A percentile compares a stretch with the other conserved stretches of the same genome.
phyloP scores from a whole-genome alignment of 2,888 invertebrate species.

The Drosophila greeni region DNA sequence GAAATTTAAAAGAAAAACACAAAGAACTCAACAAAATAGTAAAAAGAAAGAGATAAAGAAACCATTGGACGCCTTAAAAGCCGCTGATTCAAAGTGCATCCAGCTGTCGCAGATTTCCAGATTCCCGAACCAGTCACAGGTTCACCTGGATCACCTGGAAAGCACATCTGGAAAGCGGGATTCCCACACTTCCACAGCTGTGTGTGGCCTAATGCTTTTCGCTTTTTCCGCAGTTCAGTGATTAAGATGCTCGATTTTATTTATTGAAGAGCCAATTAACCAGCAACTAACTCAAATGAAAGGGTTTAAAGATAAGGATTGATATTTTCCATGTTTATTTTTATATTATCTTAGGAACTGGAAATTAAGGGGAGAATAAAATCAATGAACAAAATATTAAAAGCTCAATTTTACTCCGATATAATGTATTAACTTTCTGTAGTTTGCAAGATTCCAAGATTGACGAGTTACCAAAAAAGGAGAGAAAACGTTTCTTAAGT shows the following conservation, averaged over 20 bases:
- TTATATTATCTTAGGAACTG: no score
- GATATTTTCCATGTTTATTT: no score
- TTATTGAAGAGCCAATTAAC: not conserved
- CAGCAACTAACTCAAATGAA: not conserved
- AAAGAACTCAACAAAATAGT: not conserved
- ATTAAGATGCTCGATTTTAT: slow-evolving; percentile 4
- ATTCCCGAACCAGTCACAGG: not conserved
- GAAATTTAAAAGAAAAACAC: not conserved
- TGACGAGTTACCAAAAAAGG: not conserved
- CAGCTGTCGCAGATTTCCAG: slow-evolving; percentile 3
- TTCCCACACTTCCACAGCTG: slow-evolving; percentile 16
- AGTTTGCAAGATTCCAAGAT: not conserved
- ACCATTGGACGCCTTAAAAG: slow-evolving; percentile 6
- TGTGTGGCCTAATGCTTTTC: slow-evolving; percentile 4
- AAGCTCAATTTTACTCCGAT: not conserved
- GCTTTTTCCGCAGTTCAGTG: slow-evolving; percentile 17
- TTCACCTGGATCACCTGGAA: slow-evolving; percentile 7
- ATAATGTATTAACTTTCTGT: not conserved
- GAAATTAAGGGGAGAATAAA: no score
- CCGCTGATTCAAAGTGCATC: slow-evolving; percentile 19
- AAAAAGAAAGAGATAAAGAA: not conserved
- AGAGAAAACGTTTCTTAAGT: no score
- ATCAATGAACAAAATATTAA: not conserved
- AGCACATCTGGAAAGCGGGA: slow-evolving; percentile 3
- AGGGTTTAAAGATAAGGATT: not conserved